Percentiles rank a stretch among this genome's conserved stretches.
Evolutionary conservation across 2,113 vertebrate genomes (phyloP).

Genomic region (Percina caprodes): DNA sequence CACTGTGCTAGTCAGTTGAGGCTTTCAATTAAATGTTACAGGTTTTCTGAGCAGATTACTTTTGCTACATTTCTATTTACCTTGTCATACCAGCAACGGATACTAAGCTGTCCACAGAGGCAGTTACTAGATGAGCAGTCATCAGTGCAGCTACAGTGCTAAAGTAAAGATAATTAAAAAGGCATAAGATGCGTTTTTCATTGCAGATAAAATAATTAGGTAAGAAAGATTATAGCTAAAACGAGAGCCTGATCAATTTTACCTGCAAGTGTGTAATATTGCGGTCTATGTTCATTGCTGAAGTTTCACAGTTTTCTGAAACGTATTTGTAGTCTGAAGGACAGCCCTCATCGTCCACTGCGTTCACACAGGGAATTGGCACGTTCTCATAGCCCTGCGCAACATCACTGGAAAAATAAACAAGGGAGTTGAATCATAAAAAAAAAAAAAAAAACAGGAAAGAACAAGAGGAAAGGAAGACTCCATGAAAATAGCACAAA

Average conservation of each 20-base stretch:
- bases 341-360: slow-evolving; percentile 90
- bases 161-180: not conserved
- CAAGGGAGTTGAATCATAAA: not conserved
- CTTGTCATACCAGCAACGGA: slow-evolving; percentile 97
- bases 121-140: slow-evolving; percentile 96
- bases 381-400: slow-evolving; percentile 94
- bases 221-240: not conserved
- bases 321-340: slow-evolving; percentile 94
- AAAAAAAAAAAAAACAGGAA: not conserved
- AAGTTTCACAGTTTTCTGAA: slow-evolving; percentile 94
- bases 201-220: not conserved
- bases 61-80: slow-evolving; percentile 68
- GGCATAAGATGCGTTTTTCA: not conserved
- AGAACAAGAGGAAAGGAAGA: not conserved
- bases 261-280: slow-evolving; percentile 96
- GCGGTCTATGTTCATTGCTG: slow-evolving; percentile 94
- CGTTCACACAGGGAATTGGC: slow-evolving; percentile 93
- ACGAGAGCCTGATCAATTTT: not conserved
- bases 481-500: not conserved
- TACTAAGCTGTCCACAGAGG: slow-evolving; percentile 94
- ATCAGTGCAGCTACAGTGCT: slow-evolving; percentile 92
- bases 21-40: not conserved
- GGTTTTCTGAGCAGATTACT: not conserved
- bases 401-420: slow-evolving; percentile 83
- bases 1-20: not conserved